Percentiles rank a stretch among this genome's conserved stretches.
Evolutionary conservation across 2,113 vertebrate species (phyloP).

Genomic region (Naja naja): DNA sequence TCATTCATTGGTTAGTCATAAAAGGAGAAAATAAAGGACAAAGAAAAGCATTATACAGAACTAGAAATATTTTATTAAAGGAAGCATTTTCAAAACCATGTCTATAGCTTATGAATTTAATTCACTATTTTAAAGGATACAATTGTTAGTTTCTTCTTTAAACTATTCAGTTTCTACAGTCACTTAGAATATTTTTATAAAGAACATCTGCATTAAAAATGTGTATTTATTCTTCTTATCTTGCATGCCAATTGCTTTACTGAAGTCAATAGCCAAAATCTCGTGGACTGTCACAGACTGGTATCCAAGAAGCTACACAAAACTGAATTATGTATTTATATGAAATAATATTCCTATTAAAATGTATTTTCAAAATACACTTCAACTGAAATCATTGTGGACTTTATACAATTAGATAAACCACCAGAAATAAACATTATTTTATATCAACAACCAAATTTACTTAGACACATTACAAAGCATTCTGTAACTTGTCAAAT

Average conservation of each 20-base stretch:
- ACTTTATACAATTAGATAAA: constrained; percentile 20
- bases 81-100: constrained; percentile 41
- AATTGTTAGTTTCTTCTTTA: constrained; percentile 40
- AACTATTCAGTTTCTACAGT: constrained; percentile 34
- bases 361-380: not conserved
- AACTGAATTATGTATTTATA: not conserved
- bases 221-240: not conserved
- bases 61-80: constrained; percentile 33
- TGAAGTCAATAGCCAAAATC: not conserved
- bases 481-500: constrained; percentile 11
- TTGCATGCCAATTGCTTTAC: not conserved
- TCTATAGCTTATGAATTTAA: constrained; percentile 25
- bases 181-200: constrained; percentile 30
- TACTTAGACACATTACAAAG: constrained; percentile 26
- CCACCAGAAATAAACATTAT: constrained; percentile 30
- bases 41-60: constrained; percentile 23
- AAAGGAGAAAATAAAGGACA: constrained; percentile 36
- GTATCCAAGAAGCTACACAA: not conserved
- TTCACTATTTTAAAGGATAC: constrained; percentile 44
- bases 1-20: constrained; percentile 35
- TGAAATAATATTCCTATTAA: not conserved
- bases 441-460: constrained; percentile 32
- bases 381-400: not conserved
- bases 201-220: constrained; percentile 8
- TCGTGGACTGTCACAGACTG: not conserved